A percentile compares a stretch with the other conserved stretches of the same genome.
These are phyloP conservation scores for Cryptophagus acutangulus DNA, from an alignment of 2,888 invertebrate species.

Conservation along the genomic window DNA sequence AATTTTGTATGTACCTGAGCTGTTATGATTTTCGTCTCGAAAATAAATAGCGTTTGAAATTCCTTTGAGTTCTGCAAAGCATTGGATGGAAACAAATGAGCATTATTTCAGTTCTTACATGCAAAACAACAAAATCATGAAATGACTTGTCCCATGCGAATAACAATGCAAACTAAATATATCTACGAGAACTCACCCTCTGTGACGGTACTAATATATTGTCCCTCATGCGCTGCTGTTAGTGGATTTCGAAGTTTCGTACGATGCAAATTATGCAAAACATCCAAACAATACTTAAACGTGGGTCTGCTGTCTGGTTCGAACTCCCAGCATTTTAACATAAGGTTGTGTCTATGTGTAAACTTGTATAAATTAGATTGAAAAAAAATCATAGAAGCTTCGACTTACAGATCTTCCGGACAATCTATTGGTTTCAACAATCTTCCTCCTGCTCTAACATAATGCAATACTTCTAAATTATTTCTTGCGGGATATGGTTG, in stretches of 20 bases:
- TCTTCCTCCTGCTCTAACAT: constrained; percentile 82
- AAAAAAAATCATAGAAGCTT: not conserved
- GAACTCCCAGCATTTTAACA: constrained; percentile 85
- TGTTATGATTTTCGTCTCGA: constrained; percentile 68
- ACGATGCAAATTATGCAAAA: constrained; percentile 49
- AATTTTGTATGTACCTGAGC: constrained; percentile 47
- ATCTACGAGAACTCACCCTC: constrained; percentile 41
- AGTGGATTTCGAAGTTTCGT: constrained; percentile 41
- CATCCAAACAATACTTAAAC: constrained; percentile 74
- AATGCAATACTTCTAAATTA: constrained; percentile 87
- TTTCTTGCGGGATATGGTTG: constrained; percentile 94
- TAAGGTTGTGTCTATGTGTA: constrained; percentile 67
- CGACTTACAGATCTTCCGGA: constrained; percentile 71
- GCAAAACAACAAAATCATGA: not conserved
- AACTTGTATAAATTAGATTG: constrained; percentile 5
- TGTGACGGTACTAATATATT: constrained; percentile 49
- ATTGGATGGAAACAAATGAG: constrained; percentile 29
- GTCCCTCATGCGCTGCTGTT: constrained; percentile 47
- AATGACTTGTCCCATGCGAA: constrained; percentile 5
- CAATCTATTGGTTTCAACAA: constrained; percentile 80
- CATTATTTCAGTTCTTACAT: constrained; percentile 4
- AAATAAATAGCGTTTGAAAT: constrained; percentile 76
- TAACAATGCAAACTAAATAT: constrained; percentile 12
- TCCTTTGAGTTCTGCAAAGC: constrained; percentile 56
- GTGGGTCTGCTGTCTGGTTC: constrained; percentile 79